These are phyloP conservation scores for Sylvia borin DNA, from an alignment of 2,797 vertebrate genomes.

Conservation along the genomic window DNA sequence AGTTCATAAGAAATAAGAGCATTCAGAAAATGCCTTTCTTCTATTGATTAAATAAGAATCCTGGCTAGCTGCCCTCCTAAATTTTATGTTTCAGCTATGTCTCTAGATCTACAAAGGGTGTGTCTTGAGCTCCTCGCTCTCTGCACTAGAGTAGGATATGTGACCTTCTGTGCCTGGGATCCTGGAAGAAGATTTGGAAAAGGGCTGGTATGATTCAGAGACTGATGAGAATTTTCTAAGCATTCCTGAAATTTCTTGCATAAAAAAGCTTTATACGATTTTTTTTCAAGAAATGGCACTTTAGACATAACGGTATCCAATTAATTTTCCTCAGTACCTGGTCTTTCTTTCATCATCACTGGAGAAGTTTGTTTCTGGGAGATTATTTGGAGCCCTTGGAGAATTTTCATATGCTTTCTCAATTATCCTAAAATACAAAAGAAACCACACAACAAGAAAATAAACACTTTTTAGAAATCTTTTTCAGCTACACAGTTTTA, in stretches of 20 bases:
- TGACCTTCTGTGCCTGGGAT: neutral
- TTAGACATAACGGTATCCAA: neutral
- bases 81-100: neutral
- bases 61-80: neutral
- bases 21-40: neutral
- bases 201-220: neutral
- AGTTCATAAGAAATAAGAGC: neutral
- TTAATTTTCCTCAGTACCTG: constrained; percentile 47
- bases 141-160: neutral
- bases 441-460: neutral
- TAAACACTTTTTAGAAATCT: neutral
- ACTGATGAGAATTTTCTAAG: neutral
- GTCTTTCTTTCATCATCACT: constrained; percentile 16
- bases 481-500: neutral
- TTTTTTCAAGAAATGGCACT: neutral
- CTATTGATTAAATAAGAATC: neutral
- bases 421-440: constrained; percentile 31
- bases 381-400: neutral
- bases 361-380: neutral
- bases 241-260: neutral
- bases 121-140: neutral
- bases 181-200: neutral
- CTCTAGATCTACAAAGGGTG: neutral
- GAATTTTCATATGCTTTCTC: constrained; percentile 17
- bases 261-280: neutral